phyloP scores from a whole-genome alignment of 2,113 vertebrate species.

The Perognathus longimembris region DNA sequence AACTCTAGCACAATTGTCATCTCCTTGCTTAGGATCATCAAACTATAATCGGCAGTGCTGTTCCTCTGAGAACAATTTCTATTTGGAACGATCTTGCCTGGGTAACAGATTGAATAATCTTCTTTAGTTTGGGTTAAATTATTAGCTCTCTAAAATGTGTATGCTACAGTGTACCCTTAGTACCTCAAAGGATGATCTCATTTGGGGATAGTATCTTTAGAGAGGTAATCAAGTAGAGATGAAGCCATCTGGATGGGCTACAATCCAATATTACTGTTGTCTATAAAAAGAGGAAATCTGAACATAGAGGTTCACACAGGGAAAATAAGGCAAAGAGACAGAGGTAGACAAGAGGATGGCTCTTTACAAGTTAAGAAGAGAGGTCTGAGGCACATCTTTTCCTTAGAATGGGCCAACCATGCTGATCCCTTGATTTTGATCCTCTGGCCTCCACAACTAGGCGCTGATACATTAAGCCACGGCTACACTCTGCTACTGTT shows the following conservation, averaged over 20 bases:
- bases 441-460: not conserved
- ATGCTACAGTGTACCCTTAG: not conserved
- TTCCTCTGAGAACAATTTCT: not conserved
- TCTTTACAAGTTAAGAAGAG: not conserved
- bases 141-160: not conserved
- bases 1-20: not conserved
- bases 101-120: not conserved
- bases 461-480: no score
- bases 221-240: not conserved
- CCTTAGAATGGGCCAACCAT: not conserved
- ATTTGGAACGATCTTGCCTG: not conserved
- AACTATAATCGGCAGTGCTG: not conserved
- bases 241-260: no score
- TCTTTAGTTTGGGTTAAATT: not conserved
- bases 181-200: not conserved
- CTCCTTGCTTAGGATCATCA: not conserved
- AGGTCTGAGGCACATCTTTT: not conserved
- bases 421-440: not conserved
- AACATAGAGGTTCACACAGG: not conserved
- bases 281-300: not conserved
- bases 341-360: not conserved
- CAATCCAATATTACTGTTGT: not conserved
- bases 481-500: no score
- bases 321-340: not conserved
- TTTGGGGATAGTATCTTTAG: not conserved